Percentiles rank a stretch among this genome's conserved stretches.
These are phyloP conservation scores for Tapirus terrestris DNA, from an alignment of 2,113 vertebrate genomes.

Conservation along the genomic window DNA sequence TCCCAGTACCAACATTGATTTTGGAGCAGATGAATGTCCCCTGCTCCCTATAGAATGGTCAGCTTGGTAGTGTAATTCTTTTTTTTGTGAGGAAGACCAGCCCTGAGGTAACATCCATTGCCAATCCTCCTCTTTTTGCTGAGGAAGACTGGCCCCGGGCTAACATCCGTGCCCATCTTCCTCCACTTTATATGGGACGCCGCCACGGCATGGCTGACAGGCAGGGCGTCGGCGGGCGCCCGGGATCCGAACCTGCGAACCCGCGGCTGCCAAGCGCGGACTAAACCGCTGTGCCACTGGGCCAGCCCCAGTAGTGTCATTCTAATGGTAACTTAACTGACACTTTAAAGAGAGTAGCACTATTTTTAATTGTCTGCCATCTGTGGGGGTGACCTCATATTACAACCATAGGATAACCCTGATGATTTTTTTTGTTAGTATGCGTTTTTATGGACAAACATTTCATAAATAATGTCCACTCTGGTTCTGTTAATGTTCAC, in stretches of 20 bases:
- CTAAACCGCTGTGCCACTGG: no score
- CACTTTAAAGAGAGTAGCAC: neutral
- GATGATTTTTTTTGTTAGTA: neutral
- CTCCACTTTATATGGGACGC: no score
- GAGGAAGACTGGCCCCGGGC: no score
- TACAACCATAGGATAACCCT: neutral
- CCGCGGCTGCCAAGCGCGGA: no score
- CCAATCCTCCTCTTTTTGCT: no score
- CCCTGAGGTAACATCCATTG: no score
- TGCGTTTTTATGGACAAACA: neutral
- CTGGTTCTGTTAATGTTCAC: neutral
- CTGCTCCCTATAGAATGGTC: neutral
- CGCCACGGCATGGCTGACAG: no score
- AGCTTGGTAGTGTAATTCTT: neutral
- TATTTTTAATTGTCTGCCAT: neutral
- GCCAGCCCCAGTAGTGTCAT: no score
- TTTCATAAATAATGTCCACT: neutral
- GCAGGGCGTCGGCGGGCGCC: no score
- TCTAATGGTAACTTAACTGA: neutral
- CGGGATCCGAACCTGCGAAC: no score
- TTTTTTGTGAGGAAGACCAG: no score
- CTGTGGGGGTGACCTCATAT: neutral
- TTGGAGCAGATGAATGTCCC: neutral
- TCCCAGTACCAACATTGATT: neutral
- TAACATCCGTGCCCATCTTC: no score